A percentile compares a stretch with the other conserved stretches of the same genome.
Conservation (phyloP, 2,888 invertebrate genomes). For the Apeira syringaria region DNA sequence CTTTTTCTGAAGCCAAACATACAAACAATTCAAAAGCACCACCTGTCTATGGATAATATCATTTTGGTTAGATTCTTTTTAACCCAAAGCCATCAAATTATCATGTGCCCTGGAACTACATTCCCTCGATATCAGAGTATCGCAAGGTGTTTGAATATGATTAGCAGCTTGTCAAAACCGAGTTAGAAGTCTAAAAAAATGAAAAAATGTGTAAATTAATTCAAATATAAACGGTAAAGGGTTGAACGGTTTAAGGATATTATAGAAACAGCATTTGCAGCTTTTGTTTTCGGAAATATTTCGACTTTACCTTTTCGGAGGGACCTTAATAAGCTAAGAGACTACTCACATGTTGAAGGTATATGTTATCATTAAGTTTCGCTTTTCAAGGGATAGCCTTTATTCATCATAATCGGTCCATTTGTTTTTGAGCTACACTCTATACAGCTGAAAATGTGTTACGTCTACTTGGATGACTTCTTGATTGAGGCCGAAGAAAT, state of each 20-base stretch:
- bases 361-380: too few species aligned
- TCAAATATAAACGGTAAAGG: constrained; percentile 71
- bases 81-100: constrained; percentile 58
- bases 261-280: constrained; percentile 5
- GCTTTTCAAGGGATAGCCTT: too few species aligned
- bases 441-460: too few species aligned
- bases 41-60: constrained; percentile 48
- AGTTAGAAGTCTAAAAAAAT: constrained; percentile 70
- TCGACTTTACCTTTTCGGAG: too few species aligned
- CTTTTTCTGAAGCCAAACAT: not conserved
- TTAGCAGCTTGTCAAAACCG: constrained; percentile 82
- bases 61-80: constrained; percentile 66
- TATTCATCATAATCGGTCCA: too few species aligned
- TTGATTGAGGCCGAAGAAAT: too few species aligned
- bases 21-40: constrained; percentile 12
- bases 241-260: constrained; percentile 45
- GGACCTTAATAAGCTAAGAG: too few species aligned
- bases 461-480: too few species aligned
- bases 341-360: too few species aligned
- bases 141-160: constrained; percentile 83
- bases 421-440: too few species aligned
- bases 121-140: constrained; percentile 63
- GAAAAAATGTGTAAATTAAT: too few species aligned
- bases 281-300: too few species aligned
- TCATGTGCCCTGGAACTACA: constrained; percentile 61